phyloP scores from a whole-genome alignment of 2,888 invertebrate genomes.

The Parnassius apollo region DNA sequence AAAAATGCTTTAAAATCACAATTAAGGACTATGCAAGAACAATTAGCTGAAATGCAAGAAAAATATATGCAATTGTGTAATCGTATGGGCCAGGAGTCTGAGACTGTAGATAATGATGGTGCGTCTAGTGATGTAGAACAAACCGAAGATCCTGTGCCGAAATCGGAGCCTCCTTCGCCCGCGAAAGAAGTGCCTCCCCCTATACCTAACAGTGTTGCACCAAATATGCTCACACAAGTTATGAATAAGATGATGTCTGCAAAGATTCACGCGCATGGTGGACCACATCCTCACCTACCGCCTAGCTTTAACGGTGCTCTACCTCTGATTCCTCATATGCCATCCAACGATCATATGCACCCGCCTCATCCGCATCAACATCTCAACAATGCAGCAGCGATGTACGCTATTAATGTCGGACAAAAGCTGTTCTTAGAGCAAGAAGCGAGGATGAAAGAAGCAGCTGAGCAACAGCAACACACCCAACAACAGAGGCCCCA shows the following conservation, averaged over 20 bases:
- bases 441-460: slow-evolving; percentile 87
- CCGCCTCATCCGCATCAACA: slow-evolving; percentile 80
- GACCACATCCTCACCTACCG: slow-evolving; percentile 79
- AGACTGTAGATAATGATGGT: slow-evolving; percentile 88
- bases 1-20: slow-evolving; percentile 93
- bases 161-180: slow-evolving; percentile 81
- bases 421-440: slow-evolving; percentile 91
- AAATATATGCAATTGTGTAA: slow-evolving; percentile 93
- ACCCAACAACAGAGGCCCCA: slow-evolving; percentile 82
- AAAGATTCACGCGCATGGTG: slow-evolving; percentile 81
- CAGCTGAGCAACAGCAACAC: slow-evolving; percentile 79
- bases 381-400: slow-evolving; percentile 83
- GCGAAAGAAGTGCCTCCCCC: slow-evolving; percentile 77
- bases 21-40: slow-evolving; percentile 92
- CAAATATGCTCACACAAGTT: slow-evolving; percentile 83
- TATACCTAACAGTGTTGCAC: slow-evolving; percentile 65
- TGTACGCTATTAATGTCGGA: slow-evolving; percentile 87
- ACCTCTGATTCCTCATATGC: slow-evolving; percentile 81
- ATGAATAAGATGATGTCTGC: slow-evolving; percentile 85
- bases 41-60: slow-evolving; percentile 94
- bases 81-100: slow-evolving; percentile 90
- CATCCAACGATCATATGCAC: slow-evolving; percentile 75
- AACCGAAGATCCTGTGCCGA: slow-evolving; percentile 73
- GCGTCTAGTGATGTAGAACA: slow-evolving; percentile 87
- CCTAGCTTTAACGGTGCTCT: slow-evolving; percentile 82